Conservation (phyloP, 2,888 invertebrate genomes). For the Euzophera pinguis region DNA sequence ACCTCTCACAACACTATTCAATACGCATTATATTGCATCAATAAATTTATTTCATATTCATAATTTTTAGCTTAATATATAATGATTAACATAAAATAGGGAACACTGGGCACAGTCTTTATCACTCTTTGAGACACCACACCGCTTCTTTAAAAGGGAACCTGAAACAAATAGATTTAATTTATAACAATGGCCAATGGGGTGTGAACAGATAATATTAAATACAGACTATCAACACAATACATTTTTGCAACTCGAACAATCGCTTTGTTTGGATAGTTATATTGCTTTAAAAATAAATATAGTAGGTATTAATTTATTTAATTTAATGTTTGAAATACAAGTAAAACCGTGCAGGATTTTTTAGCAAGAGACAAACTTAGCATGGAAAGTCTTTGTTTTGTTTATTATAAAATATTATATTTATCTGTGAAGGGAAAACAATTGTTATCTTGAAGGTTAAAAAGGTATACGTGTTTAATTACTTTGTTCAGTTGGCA, state of each 20-base stretch:
- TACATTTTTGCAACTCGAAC: conserved; percentile 3
- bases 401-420: too few relatives aligned
- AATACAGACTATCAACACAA: not conserved
- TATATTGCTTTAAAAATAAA: not conserved
- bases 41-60: conserved; percentile 62
- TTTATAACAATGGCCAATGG: conserved; percentile 1
- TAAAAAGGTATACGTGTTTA: conserved; percentile 15
- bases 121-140: conserved; percentile 72
- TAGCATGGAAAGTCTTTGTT: too few relatives aligned
- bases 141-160: conserved; percentile 52
- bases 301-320: not conserved
- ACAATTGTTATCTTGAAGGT: not conserved
- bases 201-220: not conserved
- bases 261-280: not conserved
- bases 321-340: too few relatives aligned
- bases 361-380: too few relatives aligned
- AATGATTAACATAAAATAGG: conserved; percentile 63
- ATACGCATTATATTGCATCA: conserved; percentile 57
- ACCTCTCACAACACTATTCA: conserved; percentile 54
- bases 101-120: conserved; percentile 79
- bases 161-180: conserved; percentile 62
- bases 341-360: too few relatives aligned
- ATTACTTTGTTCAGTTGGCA: conserved; percentile 68
- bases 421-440: too few relatives aligned
- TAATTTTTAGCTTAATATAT: conserved; percentile 52